Evolutionary conservation across 2,113 vertebrate species (phyloP), one percentile per base, ranked within the genome.

Genomic region (Amazona vittata): DNA sequence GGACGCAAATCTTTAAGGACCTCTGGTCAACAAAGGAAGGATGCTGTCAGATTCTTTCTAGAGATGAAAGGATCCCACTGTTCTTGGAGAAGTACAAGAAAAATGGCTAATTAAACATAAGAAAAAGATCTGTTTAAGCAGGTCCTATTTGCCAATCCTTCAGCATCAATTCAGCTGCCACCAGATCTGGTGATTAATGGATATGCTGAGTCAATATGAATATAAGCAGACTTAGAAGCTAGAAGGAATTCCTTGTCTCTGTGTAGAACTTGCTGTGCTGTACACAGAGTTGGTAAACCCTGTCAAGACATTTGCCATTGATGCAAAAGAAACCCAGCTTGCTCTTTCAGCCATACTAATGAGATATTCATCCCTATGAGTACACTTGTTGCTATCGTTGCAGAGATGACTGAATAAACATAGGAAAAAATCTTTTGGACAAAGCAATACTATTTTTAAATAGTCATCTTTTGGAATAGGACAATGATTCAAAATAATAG

Each of bases 321-420:
- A 85, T 43, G 60, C 31, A 80, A 92, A 68, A 77, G 53, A 79
- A 94, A 89, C 18, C 15, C 41, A 41, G 41, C 44, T 79, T 4
- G 4, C 52, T 80, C 80, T 39, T 57, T 46, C 53, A 68, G 60
- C 81, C 85, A 24, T 21, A 43, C 65, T 79, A 88, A 91, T 15
- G 37, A 86, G n/a, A 16, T 59, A 85, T 47, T 95, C 53, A 60
- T 47, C 25, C 3, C 19, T 53, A 53, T 6, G 73, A 82, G 81
- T 62, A 75, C 1, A 12, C 83, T 75, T 78, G 83, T 86, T 92
- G 75, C 85, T 93, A 75, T 49, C 96, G 65, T 22, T 88, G 83
- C 78, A 94, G 37, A 92, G 65, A 87, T 47, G 25, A 80, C 65
- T 73, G 65, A 94, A 91, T 60, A 88, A 93, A 94, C 57, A 79